Base-by-base conservation (phyloP, 2,888 invertebrate species). In the Watsonalla cultraria region DNA sequence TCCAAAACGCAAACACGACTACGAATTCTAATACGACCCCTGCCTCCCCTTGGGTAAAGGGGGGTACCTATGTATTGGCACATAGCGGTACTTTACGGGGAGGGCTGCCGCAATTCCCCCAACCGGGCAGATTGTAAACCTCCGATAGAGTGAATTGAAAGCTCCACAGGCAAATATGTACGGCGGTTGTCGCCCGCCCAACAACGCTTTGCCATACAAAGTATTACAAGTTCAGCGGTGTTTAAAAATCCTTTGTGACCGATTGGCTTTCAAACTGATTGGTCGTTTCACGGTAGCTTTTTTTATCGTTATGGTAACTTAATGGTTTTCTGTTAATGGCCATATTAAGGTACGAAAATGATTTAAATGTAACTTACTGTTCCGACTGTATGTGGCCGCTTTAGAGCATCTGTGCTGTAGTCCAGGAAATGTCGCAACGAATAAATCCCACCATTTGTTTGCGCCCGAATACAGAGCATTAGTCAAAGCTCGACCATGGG, bases 61-160 rank as follows among this genome's bases (percentile, higher is more conserved):
- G 78, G 74, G 73, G 73, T 69, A 80, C 66, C 72, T 74, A 78
- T 72, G 76, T 55, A 51, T 35, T 47, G 47, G 55, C 34, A 52
- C 13, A 46, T 74, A 72, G 68, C 65, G 66, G 68, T 70, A 70
- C 74, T 72, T 73, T 78, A 75, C 76, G 76, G 78, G 82, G 85
- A 82, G 83, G 78, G 82, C 78, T 80, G 80, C 87, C 86, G 76
- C 86, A 87, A 86, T 87, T 86, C 87, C 87, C 88, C 87, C 82
- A 79, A 84, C 86, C 84, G 83, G 84, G 80, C 77, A 81, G 86
- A 86, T 88, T 86, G 85, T 86, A 88, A 88, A 86, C 84, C 86
- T 86, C 76, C 82, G 87, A 87, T 86, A 88, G 86, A 86, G 71
- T 86, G 86, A 84, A 88, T 88, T 86, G 86, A 87, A 87, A 84